Evolutionary conservation across 2,797 vertebrate genomes (phyloP).

Genomic region (Geotrypetes seraphini): DNA sequence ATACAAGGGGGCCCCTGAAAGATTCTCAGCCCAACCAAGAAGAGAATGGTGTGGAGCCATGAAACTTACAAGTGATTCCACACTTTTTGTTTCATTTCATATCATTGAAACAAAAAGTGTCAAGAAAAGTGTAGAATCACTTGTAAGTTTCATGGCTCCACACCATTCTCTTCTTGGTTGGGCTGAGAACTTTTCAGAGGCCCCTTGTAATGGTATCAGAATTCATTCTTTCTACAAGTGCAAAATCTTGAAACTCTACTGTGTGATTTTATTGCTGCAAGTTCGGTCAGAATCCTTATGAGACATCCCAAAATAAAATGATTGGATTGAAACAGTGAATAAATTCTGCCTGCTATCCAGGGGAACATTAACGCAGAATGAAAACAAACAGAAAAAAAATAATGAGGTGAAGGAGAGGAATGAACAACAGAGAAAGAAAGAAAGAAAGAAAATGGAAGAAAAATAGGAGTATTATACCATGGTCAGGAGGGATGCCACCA

Average conservation of each 20-base stretch:
- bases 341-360: slow-evolving; percentile 61
- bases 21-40: too few species aligned
- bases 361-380: slow-evolving; percentile 48
- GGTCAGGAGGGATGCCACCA: slow-evolving; percentile 76
- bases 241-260: slow-evolving; percentile 70
- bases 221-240: slow-evolving; percentile 71
- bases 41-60: too few species aligned
- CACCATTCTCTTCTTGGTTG: too few species aligned
- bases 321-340: slow-evolving; percentile 48
- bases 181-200: too few species aligned
- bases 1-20: too few species aligned
- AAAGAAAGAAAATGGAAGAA: slow-evolving; percentile 33
- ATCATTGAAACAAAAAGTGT: too few species aligned
- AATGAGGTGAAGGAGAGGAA: slow-evolving; percentile 46
- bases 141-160: too few species aligned
- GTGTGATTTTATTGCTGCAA: slow-evolving; percentile 67
- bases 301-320: slow-evolving; percentile 81
- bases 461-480: slow-evolving; percentile 73
- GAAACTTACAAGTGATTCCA: too few species aligned
- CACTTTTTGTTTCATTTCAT: too few species aligned
- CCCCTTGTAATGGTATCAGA: slow-evolving; percentile 73
- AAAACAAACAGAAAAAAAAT: too few species aligned
- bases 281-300: slow-evolving; percentile 75
- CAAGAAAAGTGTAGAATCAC: too few species aligned
- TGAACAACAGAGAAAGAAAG: slow-evolving; percentile 33